Conservation (phyloP, 2,888 invertebrate genomes). For the Mystacides longicornis region DNA sequence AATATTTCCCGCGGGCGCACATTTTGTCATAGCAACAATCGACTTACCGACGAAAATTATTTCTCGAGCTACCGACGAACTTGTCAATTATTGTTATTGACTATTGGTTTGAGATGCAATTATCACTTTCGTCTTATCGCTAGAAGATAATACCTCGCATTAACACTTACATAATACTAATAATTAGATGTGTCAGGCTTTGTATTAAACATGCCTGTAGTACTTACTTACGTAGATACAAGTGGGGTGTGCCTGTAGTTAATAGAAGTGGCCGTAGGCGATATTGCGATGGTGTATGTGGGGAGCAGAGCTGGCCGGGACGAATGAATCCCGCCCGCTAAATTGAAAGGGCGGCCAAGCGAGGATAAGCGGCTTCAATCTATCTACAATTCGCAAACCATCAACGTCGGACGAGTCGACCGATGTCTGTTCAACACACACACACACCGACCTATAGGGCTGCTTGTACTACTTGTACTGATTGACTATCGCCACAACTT, state of each 20-base stretch:
- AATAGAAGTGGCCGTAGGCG: constrained; percentile 3
- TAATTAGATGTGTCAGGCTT: background rate
- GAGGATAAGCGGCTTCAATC: constrained; percentile 25
- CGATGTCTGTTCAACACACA: background rate
- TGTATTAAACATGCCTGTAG: too few relatives aligned
- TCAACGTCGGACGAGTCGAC: constrained; percentile 9
- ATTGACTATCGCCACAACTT: background rate
- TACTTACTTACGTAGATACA: background rate
- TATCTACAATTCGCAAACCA: constrained; percentile 18
- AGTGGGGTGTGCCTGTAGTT: background rate
- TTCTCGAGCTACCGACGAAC: too few relatives aligned
- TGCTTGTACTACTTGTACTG: background rate
- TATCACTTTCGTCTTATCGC: too few relatives aligned
- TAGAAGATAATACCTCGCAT: too few relatives aligned
- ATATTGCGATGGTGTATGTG: constrained; percentile 1
- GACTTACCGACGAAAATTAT: too few relatives aligned
- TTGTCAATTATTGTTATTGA: too few relatives aligned
- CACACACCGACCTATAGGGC: background rate
- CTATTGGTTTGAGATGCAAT: too few relatives aligned
- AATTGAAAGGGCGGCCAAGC: constrained; percentile 25
- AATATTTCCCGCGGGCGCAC: too few relatives aligned
- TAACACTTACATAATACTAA: too few relatives aligned
- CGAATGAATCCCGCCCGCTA: constrained; percentile 9
- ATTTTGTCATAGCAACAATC: too few relatives aligned
- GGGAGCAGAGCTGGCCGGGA: constrained; percentile 3